phyloP scores from a whole-genome alignment of 2,113 vertebrate genomes.

The Myrmecobius fasciatus region DNA sequence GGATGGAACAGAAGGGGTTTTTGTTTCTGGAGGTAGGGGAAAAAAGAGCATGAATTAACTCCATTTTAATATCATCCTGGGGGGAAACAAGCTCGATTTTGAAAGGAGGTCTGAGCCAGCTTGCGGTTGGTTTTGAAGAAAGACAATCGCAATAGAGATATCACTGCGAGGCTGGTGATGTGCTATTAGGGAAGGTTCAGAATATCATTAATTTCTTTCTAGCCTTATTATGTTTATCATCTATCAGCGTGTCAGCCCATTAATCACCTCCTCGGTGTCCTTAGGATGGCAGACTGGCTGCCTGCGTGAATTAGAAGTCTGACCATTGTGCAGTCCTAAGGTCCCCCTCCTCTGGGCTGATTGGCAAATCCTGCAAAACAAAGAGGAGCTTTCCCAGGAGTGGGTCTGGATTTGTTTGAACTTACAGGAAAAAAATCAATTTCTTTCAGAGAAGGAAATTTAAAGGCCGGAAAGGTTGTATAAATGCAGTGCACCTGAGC shows the following conservation, averaged over 20 bases:
- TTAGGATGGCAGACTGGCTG: slow-evolving; percentile 35
- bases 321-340: not conserved
- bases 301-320: slow-evolving; percentile 3
- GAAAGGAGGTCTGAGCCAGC: not conserved
- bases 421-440: not conserved
- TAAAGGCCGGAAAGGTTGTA: not conserved
- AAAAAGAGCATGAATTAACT: not conserved
- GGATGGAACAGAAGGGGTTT: slow-evolving; percentile 8
- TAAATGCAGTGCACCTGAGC: not conserved
- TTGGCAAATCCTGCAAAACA: not conserved
- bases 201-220: slow-evolving; percentile 72
- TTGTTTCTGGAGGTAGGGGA: not conserved
- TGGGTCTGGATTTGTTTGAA: not conserved
- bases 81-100: not conserved
- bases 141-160: slow-evolving; percentile 48
- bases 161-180: slow-evolving; percentile 51
- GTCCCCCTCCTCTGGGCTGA: not conserved
- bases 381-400: not conserved
- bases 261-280: slow-evolving; percentile 44
- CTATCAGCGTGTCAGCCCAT: slow-evolving; percentile 67
- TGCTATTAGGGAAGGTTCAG: slow-evolving; percentile 69
- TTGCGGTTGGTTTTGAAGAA: not conserved
- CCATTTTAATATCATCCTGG: not conserved
- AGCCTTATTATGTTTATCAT: slow-evolving; percentile 64
- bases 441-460: not conserved